Evolutionary conservation across 2,113 vertebrate species (phyloP), one percentile per base, ranked within the genome.

Genomic region (Strix uralensis): DNA sequence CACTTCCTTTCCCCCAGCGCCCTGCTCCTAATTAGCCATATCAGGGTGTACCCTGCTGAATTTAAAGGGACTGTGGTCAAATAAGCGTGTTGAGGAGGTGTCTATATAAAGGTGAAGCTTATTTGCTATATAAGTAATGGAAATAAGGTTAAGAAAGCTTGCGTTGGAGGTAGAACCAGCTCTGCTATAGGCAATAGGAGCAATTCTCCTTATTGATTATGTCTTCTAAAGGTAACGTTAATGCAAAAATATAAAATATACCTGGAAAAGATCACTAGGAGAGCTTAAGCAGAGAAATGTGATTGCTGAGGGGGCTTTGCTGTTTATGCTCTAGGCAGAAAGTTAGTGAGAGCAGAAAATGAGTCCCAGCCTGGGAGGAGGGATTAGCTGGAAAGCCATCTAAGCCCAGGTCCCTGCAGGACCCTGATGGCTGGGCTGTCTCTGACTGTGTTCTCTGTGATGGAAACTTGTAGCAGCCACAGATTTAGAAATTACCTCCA

Each of bases 381-480:
- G 44, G 25, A 54, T 7, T 13, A n/a, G 19, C 42, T 63, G 19
- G 66, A 80, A 88, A 85, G 27, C 8, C 47, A 51, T 9, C n/a
- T 15, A 32, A 88, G 14, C 38, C 22, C 42, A 26, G 58, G 11
- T 21, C 21, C 25, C 32, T 40, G 34, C 34, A 63, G 61, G 73
- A 26, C 7, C 10, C 9, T 6, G 15, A 2, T 21, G 21, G 7
- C 15, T 47, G 70, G 7, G 66, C 4, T 61, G 25, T 27, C 63
- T 66, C 63, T 36, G n/a, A 3, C 15, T 2, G 0, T 18, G 7
- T 7, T 30, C 3, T 23, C 83, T 25, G 5, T 1, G 32, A 20
- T 46, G 46, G 19, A 78, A 87, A 49, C 11, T n/a, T 27, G 55
- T 15, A 70, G 89, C 67, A 90, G 46, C 13, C 61, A 54, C n/a